phyloP scores from a whole-genome alignment of 2,113 vertebrate genomes.

The Illadopsis cleaveri region DNA sequence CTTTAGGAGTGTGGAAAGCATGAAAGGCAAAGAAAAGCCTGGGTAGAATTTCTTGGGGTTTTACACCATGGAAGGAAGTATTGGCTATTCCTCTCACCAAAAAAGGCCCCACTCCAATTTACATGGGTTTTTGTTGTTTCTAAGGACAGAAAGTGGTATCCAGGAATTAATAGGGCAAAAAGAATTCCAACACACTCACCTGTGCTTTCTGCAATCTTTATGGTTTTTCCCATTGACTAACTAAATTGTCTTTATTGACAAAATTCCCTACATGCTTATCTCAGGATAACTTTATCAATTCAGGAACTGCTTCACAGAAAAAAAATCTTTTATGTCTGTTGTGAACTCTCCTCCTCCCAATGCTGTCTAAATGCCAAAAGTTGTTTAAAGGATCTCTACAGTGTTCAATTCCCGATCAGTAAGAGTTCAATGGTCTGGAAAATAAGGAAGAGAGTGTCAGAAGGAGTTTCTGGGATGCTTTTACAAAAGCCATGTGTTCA shows the following conservation, averaged over 20 bases:
- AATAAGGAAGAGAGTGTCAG: constrained; percentile 41
- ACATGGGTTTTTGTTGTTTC: neutral
- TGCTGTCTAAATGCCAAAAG: neutral
- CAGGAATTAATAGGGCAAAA: neutral
- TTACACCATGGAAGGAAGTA: neutral
- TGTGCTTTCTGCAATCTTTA: neutral
- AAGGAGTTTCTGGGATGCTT: constrained; percentile 15
- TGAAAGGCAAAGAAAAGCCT: neutral
- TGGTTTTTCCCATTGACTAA: neutral
- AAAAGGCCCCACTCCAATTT: neutral
- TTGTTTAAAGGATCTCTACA: constrained; percentile 19
- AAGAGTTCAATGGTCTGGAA: constrained; percentile 49
- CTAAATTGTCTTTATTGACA: neutral
- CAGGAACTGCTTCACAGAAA: neutral
- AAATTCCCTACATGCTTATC: neutral
- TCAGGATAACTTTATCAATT: neutral
- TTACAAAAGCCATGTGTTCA: neutral
- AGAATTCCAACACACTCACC: neutral
- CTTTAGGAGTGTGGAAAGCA: neutral
- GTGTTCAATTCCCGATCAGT: neutral
- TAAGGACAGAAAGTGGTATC: neutral
- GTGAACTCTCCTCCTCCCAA: neutral
- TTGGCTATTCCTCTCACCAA: neutral
- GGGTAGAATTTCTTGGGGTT: neutral
- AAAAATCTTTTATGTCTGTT: neutral